A percentile compares a stretch with the other conserved stretches of the same genome.
Conservation (phyloP, 1,140 invertebrate genomes). For the Drosophila bocki region DNA sequence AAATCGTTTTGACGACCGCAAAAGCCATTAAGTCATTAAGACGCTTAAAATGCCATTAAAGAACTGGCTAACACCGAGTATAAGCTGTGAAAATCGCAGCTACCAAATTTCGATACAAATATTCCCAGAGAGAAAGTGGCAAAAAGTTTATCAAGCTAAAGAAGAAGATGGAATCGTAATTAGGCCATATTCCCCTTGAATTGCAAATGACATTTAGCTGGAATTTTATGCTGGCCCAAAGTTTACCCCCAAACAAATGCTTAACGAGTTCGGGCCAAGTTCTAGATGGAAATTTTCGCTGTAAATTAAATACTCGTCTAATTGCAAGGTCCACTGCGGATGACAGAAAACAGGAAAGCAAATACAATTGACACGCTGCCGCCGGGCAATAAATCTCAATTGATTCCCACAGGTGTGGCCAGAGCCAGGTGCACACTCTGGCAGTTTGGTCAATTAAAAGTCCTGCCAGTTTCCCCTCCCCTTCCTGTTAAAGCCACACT, state of each 20-base stretch:
- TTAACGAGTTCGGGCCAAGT: constrained; percentile 22
- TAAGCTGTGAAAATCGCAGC: constrained; percentile 34
- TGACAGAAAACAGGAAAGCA: constrained; percentile 22
- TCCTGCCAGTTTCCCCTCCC: constrained; percentile 27
- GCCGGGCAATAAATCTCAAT: constrained; percentile 76
- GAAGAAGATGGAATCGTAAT: constrained; percentile 26
- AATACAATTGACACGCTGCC: constrained; percentile 57
- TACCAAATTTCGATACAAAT: constrained; percentile 29
- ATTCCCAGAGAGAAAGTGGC: background rate
- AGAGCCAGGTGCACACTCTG: background rate
- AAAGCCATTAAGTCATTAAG: constrained; percentile 75
- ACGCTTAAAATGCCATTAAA: constrained; percentile 69
- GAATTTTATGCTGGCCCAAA: constrained; percentile 29
- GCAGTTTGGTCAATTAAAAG: constrained; percentile 75
- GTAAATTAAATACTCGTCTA: constrained; percentile 73
- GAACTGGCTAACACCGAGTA: constrained; percentile 28
- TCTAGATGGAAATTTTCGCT: constrained; percentile 15
- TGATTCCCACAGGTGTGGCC: constrained; percentile 70
- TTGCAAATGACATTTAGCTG: constrained; percentile 70
- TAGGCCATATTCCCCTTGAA: constrained; percentile 65
- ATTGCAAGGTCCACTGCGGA: constrained; percentile 25
- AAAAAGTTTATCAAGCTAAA: background rate
- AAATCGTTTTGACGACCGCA: constrained; percentile 64
- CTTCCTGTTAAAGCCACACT: constrained; percentile 6
- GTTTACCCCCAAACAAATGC: constrained; percentile 30